A percentile compares a stretch with the other conserved stretches of the same genome.
These are phyloP conservation scores for Palythoa grandiflora DNA, from an alignment of 92 coral and sea anemone genomes.

Conservation along the genomic window DNA sequence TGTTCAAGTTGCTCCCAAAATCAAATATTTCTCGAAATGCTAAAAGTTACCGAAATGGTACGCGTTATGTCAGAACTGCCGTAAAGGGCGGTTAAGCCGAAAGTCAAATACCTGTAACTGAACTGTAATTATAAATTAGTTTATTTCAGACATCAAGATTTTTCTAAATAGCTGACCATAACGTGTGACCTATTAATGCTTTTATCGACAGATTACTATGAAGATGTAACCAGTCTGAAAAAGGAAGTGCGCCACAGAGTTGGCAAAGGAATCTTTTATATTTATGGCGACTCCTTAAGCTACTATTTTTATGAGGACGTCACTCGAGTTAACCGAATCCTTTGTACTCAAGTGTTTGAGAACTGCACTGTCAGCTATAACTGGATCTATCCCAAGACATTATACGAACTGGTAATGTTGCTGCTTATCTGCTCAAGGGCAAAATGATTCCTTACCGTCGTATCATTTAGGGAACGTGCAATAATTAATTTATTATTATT, in stretches of 20 bases:
- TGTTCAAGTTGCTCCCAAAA: too few relatives aligned
- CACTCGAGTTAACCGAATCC: constrained; percentile 39
- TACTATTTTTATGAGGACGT: constrained; percentile 82
- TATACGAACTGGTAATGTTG: constrained; percentile 52
- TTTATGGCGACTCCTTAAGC: constrained; percentile 90
- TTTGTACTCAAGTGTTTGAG: constrained; percentile 71
- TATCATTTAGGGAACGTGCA: too few relatives aligned
- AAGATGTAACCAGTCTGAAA: constrained; percentile 17
- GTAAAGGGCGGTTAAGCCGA: too few relatives aligned
- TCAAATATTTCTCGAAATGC: too few relatives aligned
- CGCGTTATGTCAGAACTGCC: too few relatives aligned
- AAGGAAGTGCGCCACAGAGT: constrained; percentile 59
- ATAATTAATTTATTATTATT: too few relatives aligned
- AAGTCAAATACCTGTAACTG: too few relatives aligned
- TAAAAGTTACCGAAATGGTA: too few relatives aligned
- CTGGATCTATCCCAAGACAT: constrained; percentile 94
- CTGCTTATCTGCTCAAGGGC: background rate
- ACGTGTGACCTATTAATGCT: background rate
- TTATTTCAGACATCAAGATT: background rate
- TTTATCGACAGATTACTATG: background rate
- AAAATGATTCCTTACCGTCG: background rate
- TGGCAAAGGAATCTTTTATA: constrained; percentile 80
- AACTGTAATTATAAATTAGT: background rate
- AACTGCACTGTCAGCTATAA: constrained; percentile 79
- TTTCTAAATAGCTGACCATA: background rate